These are phyloP conservation scores for Scomber japonicus DNA, from an alignment of 2,113 vertebrate genomes.

Conservation along the genomic window DNA sequence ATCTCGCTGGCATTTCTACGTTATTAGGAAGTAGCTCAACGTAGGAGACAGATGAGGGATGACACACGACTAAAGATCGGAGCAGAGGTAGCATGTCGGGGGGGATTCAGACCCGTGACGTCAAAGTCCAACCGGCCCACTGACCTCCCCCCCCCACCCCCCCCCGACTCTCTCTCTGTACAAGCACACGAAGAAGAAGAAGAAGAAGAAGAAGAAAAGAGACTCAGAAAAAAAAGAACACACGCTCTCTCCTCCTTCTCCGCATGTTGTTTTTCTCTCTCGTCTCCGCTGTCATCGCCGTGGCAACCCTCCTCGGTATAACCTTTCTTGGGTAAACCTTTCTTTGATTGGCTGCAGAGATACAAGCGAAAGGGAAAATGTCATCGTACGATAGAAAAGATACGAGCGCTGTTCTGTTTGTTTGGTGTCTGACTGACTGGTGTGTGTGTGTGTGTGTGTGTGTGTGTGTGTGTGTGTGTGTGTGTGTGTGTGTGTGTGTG, in stretches of 20 bases:
- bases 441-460: too few species aligned
- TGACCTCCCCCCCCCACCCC: too few species aligned
- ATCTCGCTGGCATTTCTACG: slow-evolving; percentile 38
- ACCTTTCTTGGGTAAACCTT: slow-evolving; percentile 31
- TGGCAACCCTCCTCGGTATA: neutral
- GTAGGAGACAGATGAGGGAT: slow-evolving; percentile 1
- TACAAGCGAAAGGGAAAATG: slow-evolving; percentile 29
- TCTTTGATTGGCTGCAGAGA: slow-evolving; percentile 25
- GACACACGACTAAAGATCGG: slow-evolving; percentile 15
- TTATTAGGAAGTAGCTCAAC: slow-evolving; percentile 1
- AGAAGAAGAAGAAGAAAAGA: too few species aligned
- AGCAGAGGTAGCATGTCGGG: neutral
- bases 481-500: too few species aligned
- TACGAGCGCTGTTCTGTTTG: neutral
- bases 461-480: neutral
- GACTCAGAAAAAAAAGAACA: too few species aligned
- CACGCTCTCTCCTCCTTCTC: too few species aligned
- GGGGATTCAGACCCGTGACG: neutral
- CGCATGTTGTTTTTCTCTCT: neutral
- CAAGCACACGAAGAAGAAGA: neutral
- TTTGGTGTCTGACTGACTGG: accelerated
- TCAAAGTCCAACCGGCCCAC: neutral
- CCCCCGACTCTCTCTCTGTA: too few species aligned
- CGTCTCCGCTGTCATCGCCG: neutral
- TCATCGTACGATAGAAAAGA: neutral